Evolutionary conservation across 2,888 invertebrate species (phyloP), one percentile per base, ranked within the genome.

Genomic region (Phanerotoma sp.): DNA sequence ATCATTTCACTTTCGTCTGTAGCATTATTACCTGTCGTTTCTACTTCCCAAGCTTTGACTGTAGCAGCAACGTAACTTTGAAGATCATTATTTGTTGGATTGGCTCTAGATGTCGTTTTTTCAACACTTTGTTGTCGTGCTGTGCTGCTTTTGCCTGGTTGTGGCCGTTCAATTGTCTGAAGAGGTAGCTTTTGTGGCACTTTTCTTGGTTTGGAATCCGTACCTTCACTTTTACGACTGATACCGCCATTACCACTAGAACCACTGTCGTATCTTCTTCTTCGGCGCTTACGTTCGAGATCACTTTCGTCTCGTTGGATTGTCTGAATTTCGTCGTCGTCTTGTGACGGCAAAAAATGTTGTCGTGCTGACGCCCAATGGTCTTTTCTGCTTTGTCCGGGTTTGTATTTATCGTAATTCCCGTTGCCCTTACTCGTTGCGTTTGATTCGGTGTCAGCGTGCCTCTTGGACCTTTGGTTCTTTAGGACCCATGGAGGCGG

Each of bases 351-450:
- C 48, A 76, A 66, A 58, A 75, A 75, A 48, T 75, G 73, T 45
- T 76, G 72, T 49, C 73, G 67, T 22, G 76, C 72, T 38, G 75
- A 71, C 9, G 76, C 75, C 76, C 76, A 77, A 46, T 76, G 76
- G 61, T 75, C 76, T 59, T 77, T 76, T 51, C 68, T 70, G 7
- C 68, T 72, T 38, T 56, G 61, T 37, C 64, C 61, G 18, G 67
- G 66, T 41, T 71, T 71, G 42, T 68, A 73, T 51, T 62, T 71
- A n/a, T 68, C 66, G 33, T 62, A 65, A 60, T 62, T 69, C 15
- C 65, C 66, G 41, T 67, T 68, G 37, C 66, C 66, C 15, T 67
- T 68, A 6, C 68, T 69, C 5, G 66, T 64, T 18, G 64, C 66
- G 5, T 67, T 68, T 10, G 66, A 67, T 50, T 69, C 69, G n/a